phyloP scores from a whole-genome alignment of 2,113 vertebrate genomes.

The Synchiropus splendidus region DNA sequence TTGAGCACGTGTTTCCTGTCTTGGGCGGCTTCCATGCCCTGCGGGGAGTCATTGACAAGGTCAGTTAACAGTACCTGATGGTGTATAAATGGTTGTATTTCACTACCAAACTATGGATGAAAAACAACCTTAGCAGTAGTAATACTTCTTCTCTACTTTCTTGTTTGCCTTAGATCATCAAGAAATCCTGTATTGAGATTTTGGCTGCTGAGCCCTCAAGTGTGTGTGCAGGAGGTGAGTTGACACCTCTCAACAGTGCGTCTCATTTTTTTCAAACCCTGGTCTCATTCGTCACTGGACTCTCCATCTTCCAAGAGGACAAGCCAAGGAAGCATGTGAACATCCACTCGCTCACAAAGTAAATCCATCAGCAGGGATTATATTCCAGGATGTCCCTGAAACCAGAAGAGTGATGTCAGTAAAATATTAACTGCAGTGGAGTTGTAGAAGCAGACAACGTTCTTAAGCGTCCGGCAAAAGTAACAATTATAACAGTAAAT shows the following conservation, averaged over 20 bases:
- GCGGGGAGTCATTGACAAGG: constrained; percentile 76
- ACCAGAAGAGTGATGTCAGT: constrained; percentile 2
- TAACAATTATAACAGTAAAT: constrained; percentile 19
- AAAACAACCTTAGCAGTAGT: too few relatives aligned
- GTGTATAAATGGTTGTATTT: too few relatives aligned
- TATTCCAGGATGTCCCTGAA: constrained; percentile 13
- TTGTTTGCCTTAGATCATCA: constrained; percentile 68
- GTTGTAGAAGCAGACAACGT: constrained; percentile 8
- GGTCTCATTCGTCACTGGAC: constrained; percentile 19
- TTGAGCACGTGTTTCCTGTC: constrained; percentile 80
- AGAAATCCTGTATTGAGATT: constrained; percentile 84
- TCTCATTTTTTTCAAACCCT: too few relatives aligned
- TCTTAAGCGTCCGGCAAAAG: constrained; percentile 20
- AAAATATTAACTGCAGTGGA: background rate
- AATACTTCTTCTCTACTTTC: too few relatives aligned
- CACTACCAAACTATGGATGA: too few relatives aligned
- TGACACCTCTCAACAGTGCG: background rate
- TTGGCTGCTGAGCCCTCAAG: constrained; percentile 75
- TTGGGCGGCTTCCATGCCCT: constrained; percentile 79
- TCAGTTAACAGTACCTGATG: constrained; percentile 56
- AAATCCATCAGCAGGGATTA: constrained; percentile 17
- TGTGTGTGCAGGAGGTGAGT: constrained; percentile 80
- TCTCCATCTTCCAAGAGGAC: constrained; percentile 9
- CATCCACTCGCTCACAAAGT: constrained; percentile 16
- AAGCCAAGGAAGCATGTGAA: constrained; percentile 11